Evolutionary conservation across 2,113 vertebrate genomes (phyloP).

Genomic region (Gallinago media): DNA sequence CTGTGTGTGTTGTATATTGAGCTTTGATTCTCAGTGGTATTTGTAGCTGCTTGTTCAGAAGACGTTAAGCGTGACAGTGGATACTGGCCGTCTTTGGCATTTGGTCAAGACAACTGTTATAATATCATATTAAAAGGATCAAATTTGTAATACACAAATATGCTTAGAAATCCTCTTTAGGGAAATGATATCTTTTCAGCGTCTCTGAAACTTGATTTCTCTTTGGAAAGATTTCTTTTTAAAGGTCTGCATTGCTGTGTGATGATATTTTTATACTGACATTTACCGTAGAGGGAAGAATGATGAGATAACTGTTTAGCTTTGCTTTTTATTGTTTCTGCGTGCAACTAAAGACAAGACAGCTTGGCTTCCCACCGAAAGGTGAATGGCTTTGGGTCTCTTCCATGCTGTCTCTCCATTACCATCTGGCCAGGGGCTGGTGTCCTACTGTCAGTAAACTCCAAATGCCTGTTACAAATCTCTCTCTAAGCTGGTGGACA

Average conservation of each 20-base stretch:
- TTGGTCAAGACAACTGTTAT: background rate
- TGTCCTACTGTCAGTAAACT: background rate
- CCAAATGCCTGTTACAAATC: background rate
- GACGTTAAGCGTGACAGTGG: background rate
- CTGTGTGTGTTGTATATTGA: background rate
- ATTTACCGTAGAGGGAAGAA: background rate
- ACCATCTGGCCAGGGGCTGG: background rate
- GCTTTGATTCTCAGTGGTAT: background rate
- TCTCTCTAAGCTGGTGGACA: background rate
- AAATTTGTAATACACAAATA: background rate
- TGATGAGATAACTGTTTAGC: background rate
- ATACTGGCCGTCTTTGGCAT: background rate
- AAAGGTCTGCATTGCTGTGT: background rate
- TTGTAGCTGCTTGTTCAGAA: background rate
- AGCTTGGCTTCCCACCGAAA: conserved; percentile 7
- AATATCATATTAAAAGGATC: background rate
- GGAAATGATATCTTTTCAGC: background rate
- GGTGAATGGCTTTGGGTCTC: background rate
- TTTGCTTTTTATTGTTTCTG: background rate
- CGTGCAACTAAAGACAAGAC: background rate
- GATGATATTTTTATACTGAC: background rate
- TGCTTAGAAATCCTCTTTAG: background rate
- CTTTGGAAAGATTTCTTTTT: background rate
- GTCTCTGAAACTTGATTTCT: background rate
- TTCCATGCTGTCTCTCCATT: background rate